Conservation (phyloP, 2,797 vertebrate species). For the Aselliscus stoliczkanus region DNA sequence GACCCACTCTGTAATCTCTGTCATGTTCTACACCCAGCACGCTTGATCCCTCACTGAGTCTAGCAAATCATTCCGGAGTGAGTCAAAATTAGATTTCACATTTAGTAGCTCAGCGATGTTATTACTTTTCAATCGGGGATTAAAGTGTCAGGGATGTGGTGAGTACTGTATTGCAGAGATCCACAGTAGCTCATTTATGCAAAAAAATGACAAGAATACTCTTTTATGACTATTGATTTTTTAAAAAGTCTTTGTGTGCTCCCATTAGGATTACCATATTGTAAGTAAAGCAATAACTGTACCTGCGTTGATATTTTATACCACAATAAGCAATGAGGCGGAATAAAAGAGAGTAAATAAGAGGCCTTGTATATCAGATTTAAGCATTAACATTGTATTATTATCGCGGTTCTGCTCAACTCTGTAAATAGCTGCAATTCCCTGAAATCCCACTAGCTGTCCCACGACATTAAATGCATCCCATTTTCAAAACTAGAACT, state of each 20-base stretch:
- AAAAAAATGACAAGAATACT: conserved; percentile 32
- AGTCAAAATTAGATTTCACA: background rate
- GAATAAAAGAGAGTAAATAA: background rate
- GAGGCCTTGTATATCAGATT: background rate
- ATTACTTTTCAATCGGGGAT: conserved; percentile 31
- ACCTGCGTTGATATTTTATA: background rate
- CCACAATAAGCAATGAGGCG: background rate
- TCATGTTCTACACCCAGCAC: background rate
- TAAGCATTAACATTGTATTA: background rate
- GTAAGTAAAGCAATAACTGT: conserved; percentile 51
- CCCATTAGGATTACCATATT: background rate
- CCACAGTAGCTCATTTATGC: conserved; percentile 49
- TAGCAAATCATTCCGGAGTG: background rate
- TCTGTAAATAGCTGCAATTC: background rate
- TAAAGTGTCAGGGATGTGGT: conserved; percentile 20
- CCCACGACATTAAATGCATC: background rate
- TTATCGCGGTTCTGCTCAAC: background rate
- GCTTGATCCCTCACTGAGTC: background rate
- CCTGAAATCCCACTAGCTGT: background rate
- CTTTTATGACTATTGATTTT: conserved; percentile 39
- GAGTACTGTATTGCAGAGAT: background rate
- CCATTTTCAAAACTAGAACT: conserved; percentile 35
- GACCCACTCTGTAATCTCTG: background rate
- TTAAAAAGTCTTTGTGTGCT: background rate
- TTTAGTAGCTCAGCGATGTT: background rate